Evolutionary conservation across 2,797 vertebrate genomes (phyloP).

Genomic region (Poeciliopsis turneri): DNA sequence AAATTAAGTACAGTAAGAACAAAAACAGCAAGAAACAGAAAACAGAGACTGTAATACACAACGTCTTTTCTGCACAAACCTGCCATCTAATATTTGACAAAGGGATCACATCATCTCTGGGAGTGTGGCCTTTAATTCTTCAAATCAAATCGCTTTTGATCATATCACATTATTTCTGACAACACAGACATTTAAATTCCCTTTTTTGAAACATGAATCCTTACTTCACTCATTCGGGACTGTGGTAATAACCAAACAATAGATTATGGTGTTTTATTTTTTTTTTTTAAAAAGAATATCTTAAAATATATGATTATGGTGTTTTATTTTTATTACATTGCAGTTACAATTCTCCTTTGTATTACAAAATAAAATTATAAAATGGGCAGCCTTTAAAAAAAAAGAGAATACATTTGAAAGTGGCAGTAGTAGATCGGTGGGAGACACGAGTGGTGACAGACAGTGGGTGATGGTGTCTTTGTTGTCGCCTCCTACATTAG

Average conservation of each 20-base stretch:
- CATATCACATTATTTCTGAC: slow-evolving; percentile 64
- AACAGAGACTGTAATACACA: slow-evolving; percentile 65
- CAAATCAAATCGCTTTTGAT: slow-evolving; percentile 47
- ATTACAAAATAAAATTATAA: slow-evolving; percentile 83
- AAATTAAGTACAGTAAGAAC: slow-evolving; percentile 78
- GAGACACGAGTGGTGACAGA: slow-evolving; percentile 79
- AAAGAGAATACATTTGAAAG: slow-evolving; percentile 77
- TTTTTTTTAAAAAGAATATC: slow-evolving; percentile 50
- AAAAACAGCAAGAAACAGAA: slow-evolving; percentile 68
- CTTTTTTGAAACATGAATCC: slow-evolving; percentile 50
- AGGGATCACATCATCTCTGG: slow-evolving; percentile 47
- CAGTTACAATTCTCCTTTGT: slow-evolving; percentile 78
- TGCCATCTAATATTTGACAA: slow-evolving; percentile 43
- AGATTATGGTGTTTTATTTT: slow-evolving; percentile 71
- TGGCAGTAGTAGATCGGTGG: slow-evolving; percentile 84
- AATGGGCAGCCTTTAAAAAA: slow-evolving; percentile 77
- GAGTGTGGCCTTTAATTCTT: slow-evolving; percentile 41
- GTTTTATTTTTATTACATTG: slow-evolving; percentile 73
- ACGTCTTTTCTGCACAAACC: slow-evolving; percentile 62
- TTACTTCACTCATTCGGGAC: slow-evolving; percentile 62
- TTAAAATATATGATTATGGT: slow-evolving; percentile 77
- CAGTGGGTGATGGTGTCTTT: slow-evolving; percentile 80
- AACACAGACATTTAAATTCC: slow-evolving; percentile 69
- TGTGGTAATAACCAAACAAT: slow-evolving; percentile 65
- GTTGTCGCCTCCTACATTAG: slow-evolving; percentile 75